Evolutionary conservation across 2,113 vertebrate species (phyloP), one percentile per base, ranked within the genome.

Genomic region (Malurus cyaneus): DNA sequence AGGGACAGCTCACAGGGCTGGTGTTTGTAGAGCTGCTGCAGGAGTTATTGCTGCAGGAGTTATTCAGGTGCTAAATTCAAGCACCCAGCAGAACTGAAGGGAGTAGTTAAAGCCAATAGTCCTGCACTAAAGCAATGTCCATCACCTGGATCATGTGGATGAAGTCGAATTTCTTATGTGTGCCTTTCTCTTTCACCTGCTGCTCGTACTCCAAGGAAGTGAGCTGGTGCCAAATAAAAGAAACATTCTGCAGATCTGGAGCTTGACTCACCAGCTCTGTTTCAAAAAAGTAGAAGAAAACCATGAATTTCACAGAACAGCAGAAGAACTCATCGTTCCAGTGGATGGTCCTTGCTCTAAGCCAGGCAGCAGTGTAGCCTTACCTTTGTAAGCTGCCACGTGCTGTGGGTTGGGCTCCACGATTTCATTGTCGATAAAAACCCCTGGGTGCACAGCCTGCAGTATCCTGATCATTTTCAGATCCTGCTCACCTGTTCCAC

Each of bases 341-440:
- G n/a, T 26, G 1, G 1, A 11, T 8, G 6, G 5, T 41, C 25
- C 53, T 83, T 4, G 0, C 21, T 21, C 1, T 28, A 32, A 21
- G 26, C 31, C 59, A 26, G 36, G 41, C 44, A 50, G 46, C 11
- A 64, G 29, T 21, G 8, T 14, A 79, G 17, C n/a, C 87, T 61
- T 79, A 97, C 98, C 98, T 98, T 95, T 98, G 96, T 98, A 99
- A 73, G 97, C 97, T 32, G 98, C 92, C 66, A 99, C 96, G 14
- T 98, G 98, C 85, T 98, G 97, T 24, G 93, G 83, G 88, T 98
- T 98, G 18, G 98, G 98, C 83, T 99, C 98, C 95, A 99, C 97
- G 49, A 98, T 98, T 89, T 99, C 98, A 2, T 98, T 98, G 89
- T 98, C 97, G 82, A 99, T 97, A 4, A 89, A 94, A 88, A 96